phyloP scores from a whole-genome alignment of 2,797 vertebrate genomes.

The Ispidina picta region DNA sequence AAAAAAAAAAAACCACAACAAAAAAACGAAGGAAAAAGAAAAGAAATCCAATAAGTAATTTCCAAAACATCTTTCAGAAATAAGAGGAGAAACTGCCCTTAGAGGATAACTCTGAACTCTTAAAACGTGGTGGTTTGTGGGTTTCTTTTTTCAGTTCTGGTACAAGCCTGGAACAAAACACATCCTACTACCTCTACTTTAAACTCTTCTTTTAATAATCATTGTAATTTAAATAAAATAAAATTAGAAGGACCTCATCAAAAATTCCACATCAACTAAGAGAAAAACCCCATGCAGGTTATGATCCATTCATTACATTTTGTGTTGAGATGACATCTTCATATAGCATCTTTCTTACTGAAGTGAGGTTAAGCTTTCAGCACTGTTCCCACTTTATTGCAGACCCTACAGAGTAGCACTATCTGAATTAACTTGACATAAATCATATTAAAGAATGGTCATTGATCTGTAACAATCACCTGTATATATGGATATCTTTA shows the following conservation, averaged over 20 bases:
- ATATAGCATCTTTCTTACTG: background rate
- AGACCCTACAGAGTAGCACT: background rate
- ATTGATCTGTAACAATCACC: conserved; percentile 66
- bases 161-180: background rate
- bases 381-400: background rate
- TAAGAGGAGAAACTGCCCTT: background rate
- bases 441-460: background rate
- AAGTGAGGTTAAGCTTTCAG: background rate
- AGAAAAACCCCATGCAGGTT: background rate
- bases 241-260: background rate
- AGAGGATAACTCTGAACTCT: background rate
- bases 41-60: background rate
- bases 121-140: background rate
- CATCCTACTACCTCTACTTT: background rate
- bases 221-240: background rate
- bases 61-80: background rate
- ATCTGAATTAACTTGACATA: background rate
- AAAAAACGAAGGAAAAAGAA: background rate
- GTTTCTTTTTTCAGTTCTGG: background rate
- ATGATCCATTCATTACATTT: background rate
- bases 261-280: background rate
- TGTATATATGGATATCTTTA: conserved; percentile 96
- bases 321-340: background rate
- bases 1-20: background rate
- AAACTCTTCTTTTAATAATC: background rate